Percentiles rank a stretch among this genome's conserved stretches.
These are phyloP conservation scores for Python bivittatus DNA, from an alignment of 2,113 vertebrate genomes.

Conservation along the genomic window DNA sequence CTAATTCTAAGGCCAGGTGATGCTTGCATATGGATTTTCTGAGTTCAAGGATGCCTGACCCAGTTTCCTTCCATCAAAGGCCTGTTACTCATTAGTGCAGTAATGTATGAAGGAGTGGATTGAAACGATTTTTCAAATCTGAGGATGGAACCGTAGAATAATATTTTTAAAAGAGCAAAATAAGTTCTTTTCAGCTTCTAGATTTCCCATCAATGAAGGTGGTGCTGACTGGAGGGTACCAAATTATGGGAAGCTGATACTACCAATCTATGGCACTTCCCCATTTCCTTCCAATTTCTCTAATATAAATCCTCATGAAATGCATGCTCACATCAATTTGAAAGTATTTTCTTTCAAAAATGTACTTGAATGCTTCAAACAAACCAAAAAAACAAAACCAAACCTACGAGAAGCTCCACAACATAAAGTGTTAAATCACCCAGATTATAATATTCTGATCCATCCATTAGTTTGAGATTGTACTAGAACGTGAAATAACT, in stretches of 20 bases:
- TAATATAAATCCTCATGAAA: neutral
- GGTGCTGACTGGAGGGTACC: neutral
- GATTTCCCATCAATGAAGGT: neutral
- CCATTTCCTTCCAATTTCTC: neutral
- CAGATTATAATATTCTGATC: neutral
- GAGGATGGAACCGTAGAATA: slow-evolving; percentile 32
- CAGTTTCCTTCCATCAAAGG: slow-evolving; percentile 35
- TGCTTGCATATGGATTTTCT: neutral
- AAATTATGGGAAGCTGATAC: neutral
- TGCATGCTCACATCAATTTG: too few relatives aligned
- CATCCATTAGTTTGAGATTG: neutral
- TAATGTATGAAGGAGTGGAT: slow-evolving; percentile 28
- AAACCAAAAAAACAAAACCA: neutral
- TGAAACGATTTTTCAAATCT: slow-evolving; percentile 55
- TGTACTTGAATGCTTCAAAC: neutral
- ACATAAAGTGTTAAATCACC: neutral
- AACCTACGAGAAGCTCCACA: neutral
- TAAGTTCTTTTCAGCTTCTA: neutral
- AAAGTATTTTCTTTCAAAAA: neutral
- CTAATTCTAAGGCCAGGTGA: neutral
- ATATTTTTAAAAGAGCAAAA: slow-evolving; percentile 37
- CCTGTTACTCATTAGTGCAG: slow-evolving; percentile 48
- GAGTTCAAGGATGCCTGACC: slow-evolving; percentile 5
- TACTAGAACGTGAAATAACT: neutral
- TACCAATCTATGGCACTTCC: neutral